phyloP scores from a whole-genome alignment of 2,113 vertebrate species.

The Nannobrachium achirus region DNA sequence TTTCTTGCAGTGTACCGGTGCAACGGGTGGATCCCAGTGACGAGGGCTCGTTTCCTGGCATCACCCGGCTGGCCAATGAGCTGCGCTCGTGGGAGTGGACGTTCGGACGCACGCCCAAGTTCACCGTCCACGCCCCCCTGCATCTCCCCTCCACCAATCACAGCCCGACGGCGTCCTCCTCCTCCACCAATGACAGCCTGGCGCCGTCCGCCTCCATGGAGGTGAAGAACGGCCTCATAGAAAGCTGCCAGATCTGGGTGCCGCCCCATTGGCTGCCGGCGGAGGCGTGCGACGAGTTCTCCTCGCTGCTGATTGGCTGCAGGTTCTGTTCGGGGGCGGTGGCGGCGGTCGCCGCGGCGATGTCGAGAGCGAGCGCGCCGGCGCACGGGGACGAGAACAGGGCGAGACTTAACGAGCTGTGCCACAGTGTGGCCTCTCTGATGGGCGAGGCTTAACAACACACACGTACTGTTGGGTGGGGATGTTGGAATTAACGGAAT shows the following conservation, averaged over 20 bases:
- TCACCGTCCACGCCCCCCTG: slow-evolving; percentile 81
- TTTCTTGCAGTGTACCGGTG: slow-evolving; percentile 68
- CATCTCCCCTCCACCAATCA: slow-evolving; percentile 67
- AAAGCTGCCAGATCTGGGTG: slow-evolving; percentile 77
- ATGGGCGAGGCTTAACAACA: too few species aligned
- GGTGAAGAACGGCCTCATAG: slow-evolving; percentile 86
- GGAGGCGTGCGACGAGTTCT: slow-evolving; percentile 73
- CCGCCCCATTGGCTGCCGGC: slow-evolving; percentile 83
- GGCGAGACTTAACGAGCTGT: slow-evolving; percentile 72
- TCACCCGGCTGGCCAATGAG: slow-evolving; percentile 77
- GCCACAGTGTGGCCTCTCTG: slow-evolving; percentile 79
- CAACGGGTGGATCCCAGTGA: slow-evolving; percentile 83
- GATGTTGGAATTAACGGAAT: too few species aligned
- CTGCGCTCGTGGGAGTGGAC: slow-evolving; percentile 91
- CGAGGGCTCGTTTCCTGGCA: slow-evolving; percentile 83
- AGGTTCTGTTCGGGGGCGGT: slow-evolving; percentile 83
- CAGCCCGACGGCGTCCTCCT: slow-evolving; percentile 63
- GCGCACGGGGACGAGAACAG: slow-evolving; percentile 55
- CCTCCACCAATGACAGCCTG: slow-evolving; percentile 49
- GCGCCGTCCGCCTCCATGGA: slow-evolving; percentile 72
- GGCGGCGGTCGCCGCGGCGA: slow-evolving; percentile 28
- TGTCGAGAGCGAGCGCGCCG: slow-evolving; percentile 69
- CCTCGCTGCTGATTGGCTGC: slow-evolving; percentile 77
- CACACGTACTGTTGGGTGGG: too few species aligned
- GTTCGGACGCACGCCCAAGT: slow-evolving; percentile 92